These are phyloP conservation scores for Riparia riparia DNA, from an alignment of 2,113 vertebrate species.

Conservation along the genomic window DNA sequence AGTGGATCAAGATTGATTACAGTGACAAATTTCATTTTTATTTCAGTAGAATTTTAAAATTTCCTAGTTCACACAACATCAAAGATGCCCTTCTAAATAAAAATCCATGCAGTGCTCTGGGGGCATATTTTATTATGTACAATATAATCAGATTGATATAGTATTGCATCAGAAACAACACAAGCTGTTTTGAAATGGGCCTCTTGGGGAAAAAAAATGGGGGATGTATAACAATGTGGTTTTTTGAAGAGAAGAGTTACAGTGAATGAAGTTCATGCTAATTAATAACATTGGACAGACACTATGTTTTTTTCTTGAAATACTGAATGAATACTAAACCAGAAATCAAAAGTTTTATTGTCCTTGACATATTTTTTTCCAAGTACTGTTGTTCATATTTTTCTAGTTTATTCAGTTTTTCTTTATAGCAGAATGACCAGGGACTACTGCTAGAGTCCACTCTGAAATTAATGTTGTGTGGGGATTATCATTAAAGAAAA, in stretches of 20 bases:
- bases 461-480: background rate
- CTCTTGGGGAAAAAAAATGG: conserved; percentile 48
- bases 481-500: background rate
- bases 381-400: conserved; percentile 31
- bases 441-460: background rate
- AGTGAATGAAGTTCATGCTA: conserved; percentile 38
- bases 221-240: conserved; percentile 1
- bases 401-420: conserved; percentile 22
- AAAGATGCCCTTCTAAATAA: conserved; percentile 71
- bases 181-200: conserved; percentile 63
- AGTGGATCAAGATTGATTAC: conserved; percentile 50
- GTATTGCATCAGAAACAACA: conserved; percentile 38
- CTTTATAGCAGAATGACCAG: conserved; percentile 10
- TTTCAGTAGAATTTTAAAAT: conserved; percentile 55
- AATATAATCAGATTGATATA: conserved; percentile 60
- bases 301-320: conserved; percentile 43
- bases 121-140: conserved; percentile 55
- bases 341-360: conserved; percentile 57
- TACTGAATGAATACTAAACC: conserved; percentile 51
- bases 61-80: conserved; percentile 50
- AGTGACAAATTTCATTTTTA: conserved; percentile 59
- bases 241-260: conserved; percentile 38
- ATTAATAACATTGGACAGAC: conserved; percentile 58
- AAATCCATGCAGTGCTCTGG: conserved; percentile 33
- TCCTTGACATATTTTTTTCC: conserved; percentile 34